phyloP scores from a whole-genome alignment of 2,113 vertebrate species.

The Raja brachyura region DNA sequence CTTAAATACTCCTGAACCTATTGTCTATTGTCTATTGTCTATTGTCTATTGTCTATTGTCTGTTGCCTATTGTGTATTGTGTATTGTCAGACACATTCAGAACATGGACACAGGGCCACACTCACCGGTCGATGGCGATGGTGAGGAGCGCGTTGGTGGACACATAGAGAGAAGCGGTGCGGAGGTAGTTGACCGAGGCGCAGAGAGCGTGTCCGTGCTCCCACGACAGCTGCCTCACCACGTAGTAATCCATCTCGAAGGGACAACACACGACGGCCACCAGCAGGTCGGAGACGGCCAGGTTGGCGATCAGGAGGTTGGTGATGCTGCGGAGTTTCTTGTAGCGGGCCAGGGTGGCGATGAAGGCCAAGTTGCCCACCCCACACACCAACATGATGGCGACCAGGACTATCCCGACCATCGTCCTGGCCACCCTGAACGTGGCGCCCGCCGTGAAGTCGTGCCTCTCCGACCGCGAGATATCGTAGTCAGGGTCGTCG shows the following conservation, averaged over 20 bases:
- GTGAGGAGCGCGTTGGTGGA: slow-evolving; percentile 92
- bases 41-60: too few species aligned
- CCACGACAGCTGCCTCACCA: slow-evolving; percentile 88
- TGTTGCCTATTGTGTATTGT: too few species aligned
- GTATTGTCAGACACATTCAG: too few species aligned
- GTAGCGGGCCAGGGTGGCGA: slow-evolving; percentile 74
- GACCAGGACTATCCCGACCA: slow-evolving; percentile 71
- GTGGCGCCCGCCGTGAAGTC: slow-evolving; percentile 80
- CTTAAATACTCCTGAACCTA: too few species aligned
- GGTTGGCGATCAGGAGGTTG: slow-evolving; percentile 89
- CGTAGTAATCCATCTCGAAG: slow-evolving; percentile 94
- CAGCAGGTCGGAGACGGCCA: slow-evolving; percentile 90
- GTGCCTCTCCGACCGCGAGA: slow-evolving; percentile 70
- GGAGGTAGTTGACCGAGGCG: slow-evolving; percentile 82
- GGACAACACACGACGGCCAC: slow-evolving; percentile 93
- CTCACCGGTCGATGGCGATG: slow-evolving; percentile 89
- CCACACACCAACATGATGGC: slow-evolving; percentile 92
- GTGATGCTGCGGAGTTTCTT: slow-evolving; percentile 92
- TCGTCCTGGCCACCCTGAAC: slow-evolving; percentile 80
- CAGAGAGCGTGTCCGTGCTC: slow-evolving; percentile 80
- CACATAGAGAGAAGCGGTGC: slow-evolving; percentile 84
- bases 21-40: too few species aligned
- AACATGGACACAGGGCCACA: background rate
- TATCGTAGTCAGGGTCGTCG: slow-evolving; percentile 70
- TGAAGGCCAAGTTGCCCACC: slow-evolving; percentile 81